These are phyloP conservation scores for Cataglyphis albicans DNA, from an alignment of 2,888 invertebrate genomes.

Conservation along the genomic window DNA sequence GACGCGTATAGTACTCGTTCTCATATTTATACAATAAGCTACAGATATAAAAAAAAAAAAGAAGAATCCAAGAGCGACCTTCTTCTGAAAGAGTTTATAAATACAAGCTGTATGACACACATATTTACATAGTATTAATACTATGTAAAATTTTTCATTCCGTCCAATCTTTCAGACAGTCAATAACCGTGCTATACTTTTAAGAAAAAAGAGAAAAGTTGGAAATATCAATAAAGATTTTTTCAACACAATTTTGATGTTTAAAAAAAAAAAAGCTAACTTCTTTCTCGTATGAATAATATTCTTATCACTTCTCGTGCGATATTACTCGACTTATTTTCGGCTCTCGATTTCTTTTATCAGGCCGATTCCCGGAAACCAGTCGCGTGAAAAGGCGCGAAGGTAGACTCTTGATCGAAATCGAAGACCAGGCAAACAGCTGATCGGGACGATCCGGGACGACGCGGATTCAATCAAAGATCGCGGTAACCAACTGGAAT, in stretches of 20 bases:
- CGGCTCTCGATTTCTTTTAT: not conserved
- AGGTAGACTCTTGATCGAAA: not conserved
- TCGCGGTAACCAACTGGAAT: slow-evolving; percentile 78
- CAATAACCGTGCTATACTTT: not conserved
- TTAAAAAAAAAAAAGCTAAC: not conserved
- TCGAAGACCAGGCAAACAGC: slow-evolving; percentile 63
- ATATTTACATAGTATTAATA: not conserved
- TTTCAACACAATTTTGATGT: not conserved
- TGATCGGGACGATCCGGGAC: slow-evolving; percentile 68
- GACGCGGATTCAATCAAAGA: slow-evolving; percentile 83
- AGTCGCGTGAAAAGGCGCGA: slow-evolving; percentile 37
- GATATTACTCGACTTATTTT: not conserved
- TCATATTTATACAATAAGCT: slow-evolving; percentile 10
- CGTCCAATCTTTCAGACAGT: too few relatives aligned
- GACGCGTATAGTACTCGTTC: not conserved
- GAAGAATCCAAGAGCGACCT: not conserved
- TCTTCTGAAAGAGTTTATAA: not conserved
- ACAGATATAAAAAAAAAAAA: not conserved
- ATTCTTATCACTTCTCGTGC: not conserved
- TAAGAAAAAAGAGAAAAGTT: not conserved
- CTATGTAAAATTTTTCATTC: not conserved
- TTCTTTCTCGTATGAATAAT: not conserved
- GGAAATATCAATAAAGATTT: not conserved
- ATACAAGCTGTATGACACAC: too few relatives aligned
- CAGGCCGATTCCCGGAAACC: not conserved